These are phyloP conservation scores for Portevinia maculata DNA, from an alignment of 2,888 invertebrate genomes.

Conservation along the genomic window DNA sequence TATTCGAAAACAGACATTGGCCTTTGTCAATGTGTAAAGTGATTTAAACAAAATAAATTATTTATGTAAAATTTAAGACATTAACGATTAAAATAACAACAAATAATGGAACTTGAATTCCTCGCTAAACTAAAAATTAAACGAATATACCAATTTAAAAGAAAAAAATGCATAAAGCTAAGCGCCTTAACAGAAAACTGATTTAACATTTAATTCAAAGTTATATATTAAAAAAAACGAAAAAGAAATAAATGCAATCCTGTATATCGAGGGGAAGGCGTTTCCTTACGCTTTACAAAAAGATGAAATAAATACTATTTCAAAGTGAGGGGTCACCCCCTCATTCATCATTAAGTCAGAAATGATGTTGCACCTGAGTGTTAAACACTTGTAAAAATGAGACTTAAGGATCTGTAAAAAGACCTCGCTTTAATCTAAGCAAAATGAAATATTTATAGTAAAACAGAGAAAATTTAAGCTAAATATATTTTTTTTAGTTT, in stretches of 20 bases:
- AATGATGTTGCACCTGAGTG: conserved; percentile 57
- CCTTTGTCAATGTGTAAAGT: conserved; percentile 8
- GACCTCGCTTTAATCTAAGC: conserved; percentile 69
- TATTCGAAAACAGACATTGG: background rate
- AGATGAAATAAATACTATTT: conserved; percentile 24
- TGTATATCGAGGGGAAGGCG: conserved; percentile 77
- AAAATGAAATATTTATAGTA: conserved; percentile 36
- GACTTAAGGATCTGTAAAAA: conserved; percentile 65
- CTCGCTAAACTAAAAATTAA: conserved; percentile 60
- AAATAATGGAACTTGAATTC: conserved; percentile 71
- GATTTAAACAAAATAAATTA: conserved; percentile 25
- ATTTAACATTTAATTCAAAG: conserved; percentile 7
- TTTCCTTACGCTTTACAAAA: conserved; percentile 78
- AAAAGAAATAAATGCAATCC: conserved; percentile 75
- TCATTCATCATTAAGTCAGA: conserved; percentile 57
- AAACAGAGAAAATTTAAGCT: conserved; percentile 2
- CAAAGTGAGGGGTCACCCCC: background rate
- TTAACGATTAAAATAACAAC: conserved; percentile 25
- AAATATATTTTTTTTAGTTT: conserved; percentile 33
- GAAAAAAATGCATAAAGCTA: conserved; percentile 6
- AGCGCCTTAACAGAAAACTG: conserved; percentile 3
- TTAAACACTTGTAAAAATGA: conserved; percentile 25
- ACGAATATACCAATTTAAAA: conserved; percentile 19
- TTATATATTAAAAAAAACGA: conserved; percentile 12
- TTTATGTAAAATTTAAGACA: conserved; percentile 38